Base-by-base conservation (phyloP, 30 jellyfish, hydroid and myxozoan species). In the Cassiopea xamachana region DNA sequence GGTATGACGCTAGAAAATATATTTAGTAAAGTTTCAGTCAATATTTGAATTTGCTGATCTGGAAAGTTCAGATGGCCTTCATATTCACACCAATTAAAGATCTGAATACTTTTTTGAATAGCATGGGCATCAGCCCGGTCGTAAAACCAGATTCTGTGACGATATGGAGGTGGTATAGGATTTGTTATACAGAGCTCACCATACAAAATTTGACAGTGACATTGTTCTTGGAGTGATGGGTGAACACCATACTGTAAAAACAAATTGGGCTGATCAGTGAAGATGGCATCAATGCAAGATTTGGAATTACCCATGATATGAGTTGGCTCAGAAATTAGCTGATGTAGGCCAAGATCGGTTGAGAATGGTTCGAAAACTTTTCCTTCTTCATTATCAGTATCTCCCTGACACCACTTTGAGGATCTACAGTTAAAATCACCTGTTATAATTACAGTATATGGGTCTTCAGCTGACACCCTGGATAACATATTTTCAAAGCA, bases 111-210 rank as follows among this genome's bases (percentile, higher is more conserved):
- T 60, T 27, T 62, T 71, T 70, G 58, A 19, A 84, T 39, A 49
- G 84, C 86, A 9, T 39, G 55, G 14, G 39, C 67, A 69, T 84
- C 78, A 48, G 92, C 92, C 45, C 81, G 48, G 75, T 84, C 86
- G 51, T 84, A 84, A 76, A 2, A 86, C 88, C 93, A 73, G 69
- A 86, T 13, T 75, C 80, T 86, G 13, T 71, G 87, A 73, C 64
- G 75, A 51, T 74, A 86, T 10, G 88, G 84, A 62, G 93, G 93
- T 73, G 93, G 93, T 39, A 79, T 79, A 10, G 76, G 93, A 74
- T 86, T 86, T 16, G 48, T 67, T 67, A 76, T 50, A 73, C 81
- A 46, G 60, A 73, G 81, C 76, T 59, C 76, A 18, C 93, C 93
- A 72, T 59, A 61, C 14, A 86, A 44, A 1, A 86, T 86, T 64